Percentiles rank a stretch among this genome's conserved stretches.
Evolutionary conservation across 2,888 invertebrate species (phyloP).

Genomic region (Celastrina argiolus): DNA sequence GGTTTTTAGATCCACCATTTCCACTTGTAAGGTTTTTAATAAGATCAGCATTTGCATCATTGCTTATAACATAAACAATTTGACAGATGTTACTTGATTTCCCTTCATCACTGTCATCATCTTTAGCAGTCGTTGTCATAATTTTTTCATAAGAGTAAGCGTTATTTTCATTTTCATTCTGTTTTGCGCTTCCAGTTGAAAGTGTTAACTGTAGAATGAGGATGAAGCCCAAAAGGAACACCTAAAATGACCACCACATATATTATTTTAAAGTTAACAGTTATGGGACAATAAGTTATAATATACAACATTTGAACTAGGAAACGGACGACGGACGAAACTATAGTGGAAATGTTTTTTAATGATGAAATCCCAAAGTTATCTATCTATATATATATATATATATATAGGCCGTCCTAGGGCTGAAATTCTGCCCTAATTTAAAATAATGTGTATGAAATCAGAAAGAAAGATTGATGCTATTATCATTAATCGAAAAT

Average conservation of each 20-base stretch:
- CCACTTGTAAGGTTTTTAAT: slow-evolving; percentile 7
- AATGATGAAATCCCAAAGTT: too few species aligned
- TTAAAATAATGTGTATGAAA: too few species aligned
- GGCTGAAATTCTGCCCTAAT: too few species aligned
- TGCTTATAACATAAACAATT: slow-evolving; percentile 7
- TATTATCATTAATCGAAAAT: too few species aligned
- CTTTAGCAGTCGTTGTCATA: background rate
- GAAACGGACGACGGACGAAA: too few species aligned
- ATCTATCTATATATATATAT: too few species aligned
- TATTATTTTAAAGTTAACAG: too few species aligned
- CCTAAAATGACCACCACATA: background rate
- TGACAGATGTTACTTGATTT: slow-evolving; percentile 5
- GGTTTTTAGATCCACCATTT: slow-evolving; percentile 4
- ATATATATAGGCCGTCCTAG: too few species aligned
- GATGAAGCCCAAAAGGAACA: background rate
- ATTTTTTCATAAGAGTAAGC: background rate
- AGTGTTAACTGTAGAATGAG: background rate
- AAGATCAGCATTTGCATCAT: slow-evolving; percentile 9
- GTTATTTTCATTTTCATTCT: background rate
- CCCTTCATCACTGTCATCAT: background rate
- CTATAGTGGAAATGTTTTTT: too few species aligned
- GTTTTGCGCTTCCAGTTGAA: background rate
- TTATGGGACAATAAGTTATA: too few species aligned
- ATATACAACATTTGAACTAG: too few species aligned
- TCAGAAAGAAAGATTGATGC: too few species aligned